Conservation (phyloP, 2,797 vertebrate species). For the Diglossa cyanea region DNA sequence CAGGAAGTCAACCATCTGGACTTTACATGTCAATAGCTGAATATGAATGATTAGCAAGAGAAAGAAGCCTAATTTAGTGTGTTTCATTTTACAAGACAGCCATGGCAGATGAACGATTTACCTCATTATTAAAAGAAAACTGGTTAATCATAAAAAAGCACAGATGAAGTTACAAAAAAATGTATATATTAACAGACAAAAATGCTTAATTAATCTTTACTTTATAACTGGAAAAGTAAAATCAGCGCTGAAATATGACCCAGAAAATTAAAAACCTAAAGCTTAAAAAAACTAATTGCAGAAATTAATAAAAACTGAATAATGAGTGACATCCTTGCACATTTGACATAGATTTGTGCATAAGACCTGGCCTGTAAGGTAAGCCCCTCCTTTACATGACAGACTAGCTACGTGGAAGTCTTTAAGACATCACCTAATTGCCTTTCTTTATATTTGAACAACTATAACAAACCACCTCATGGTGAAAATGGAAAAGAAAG, state of each 20-base stretch:
- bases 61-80: background rate
- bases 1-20: slow-evolving; percentile 25
- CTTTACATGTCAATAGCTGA: background rate
- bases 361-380: background rate
- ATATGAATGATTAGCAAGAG: background rate
- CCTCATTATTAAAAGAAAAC: background rate
- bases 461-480: background rate
- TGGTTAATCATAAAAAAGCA: background rate
- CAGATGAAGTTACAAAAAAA: background rate
- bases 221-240: background rate
- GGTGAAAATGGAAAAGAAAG: background rate
- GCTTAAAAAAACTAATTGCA: background rate
- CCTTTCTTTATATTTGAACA: background rate
- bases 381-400: background rate
- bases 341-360: background rate
- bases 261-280: background rate
- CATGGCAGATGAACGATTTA: background rate
- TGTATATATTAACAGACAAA: background rate
- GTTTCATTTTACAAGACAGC: background rate
- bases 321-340: background rate
- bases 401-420: background rate
- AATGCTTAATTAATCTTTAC: background rate
- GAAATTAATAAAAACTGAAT: background rate
- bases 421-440: background rate
- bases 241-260: background rate